Percentiles rank a stretch among this genome's conserved stretches.
Conservation (phyloP, 1,140 invertebrate genomes). For the Ceratosolen solmsi region DNA sequence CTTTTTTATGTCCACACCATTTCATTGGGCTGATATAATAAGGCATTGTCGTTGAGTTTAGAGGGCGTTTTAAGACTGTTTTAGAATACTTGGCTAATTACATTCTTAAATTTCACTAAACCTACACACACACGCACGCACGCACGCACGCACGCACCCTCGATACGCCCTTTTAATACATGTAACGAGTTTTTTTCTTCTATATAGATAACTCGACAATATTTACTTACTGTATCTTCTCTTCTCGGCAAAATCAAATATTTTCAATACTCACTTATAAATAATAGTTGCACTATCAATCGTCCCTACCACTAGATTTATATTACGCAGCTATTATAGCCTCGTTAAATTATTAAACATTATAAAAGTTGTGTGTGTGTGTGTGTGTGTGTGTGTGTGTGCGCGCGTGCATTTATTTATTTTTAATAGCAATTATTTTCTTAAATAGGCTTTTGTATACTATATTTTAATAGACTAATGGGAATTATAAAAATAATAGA, state of each 20-base stretch:
- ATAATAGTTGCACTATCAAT: too few species aligned
- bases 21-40: slow-evolving; percentile 67
- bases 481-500: not conserved
- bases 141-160: slow-evolving; percentile 13
- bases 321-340: too few species aligned
- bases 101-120: slow-evolving; percentile 38
- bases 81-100: slow-evolving; percentile 63
- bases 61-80: slow-evolving; percentile 49
- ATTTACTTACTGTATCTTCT: not conserved
- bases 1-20: slow-evolving; percentile 67
- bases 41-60: slow-evolving; percentile 59
- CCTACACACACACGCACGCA: too few species aligned
- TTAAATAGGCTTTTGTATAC: not conserved
- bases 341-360: too few species aligned
- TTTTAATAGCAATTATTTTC: too few species aligned
- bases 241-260: not conserved
- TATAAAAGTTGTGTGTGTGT: too few species aligned
- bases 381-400: too few species aligned
- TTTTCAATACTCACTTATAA: too few species aligned
- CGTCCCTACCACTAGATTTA: too few species aligned
- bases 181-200: slow-evolving; percentile 46
- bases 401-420: too few species aligned
- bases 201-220: not conserved
- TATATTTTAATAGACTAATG: not conserved
- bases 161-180: slow-evolving; percentile 41